Conservation (phyloP, 2,888 invertebrate genomes). For the Norana najaformis region DNA sequence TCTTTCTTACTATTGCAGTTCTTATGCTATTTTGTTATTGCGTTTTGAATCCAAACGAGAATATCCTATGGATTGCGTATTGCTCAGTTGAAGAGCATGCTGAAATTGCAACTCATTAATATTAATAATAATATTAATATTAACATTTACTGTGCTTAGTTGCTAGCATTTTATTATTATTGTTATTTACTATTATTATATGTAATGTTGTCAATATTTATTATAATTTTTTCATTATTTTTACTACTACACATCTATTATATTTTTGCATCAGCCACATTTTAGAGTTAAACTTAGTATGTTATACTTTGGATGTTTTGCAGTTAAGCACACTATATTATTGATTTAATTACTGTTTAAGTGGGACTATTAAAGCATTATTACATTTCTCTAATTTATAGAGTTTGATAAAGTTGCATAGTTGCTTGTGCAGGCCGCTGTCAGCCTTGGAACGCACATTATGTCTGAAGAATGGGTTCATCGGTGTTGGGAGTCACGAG, state of each 20-base stretch:
- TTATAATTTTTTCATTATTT: too few relatives aligned
- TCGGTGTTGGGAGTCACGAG: slow-evolving; percentile 78
- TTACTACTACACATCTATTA: too few relatives aligned
- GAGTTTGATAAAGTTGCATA: neutral
- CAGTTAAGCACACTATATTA: neutral
- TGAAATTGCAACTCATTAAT: neutral
- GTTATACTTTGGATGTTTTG: neutral
- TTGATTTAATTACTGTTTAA: neutral
- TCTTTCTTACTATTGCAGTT: neutral
- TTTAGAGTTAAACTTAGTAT: neutral
- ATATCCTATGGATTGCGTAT: neutral
- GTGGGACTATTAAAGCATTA: neutral
- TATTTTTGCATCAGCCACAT: too few relatives aligned
- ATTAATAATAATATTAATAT: too few relatives aligned
- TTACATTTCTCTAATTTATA: neutral
- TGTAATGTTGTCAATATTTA: too few relatives aligned
- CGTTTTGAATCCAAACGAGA: neutral
- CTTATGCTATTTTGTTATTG: neutral
- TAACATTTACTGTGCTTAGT: too few relatives aligned
- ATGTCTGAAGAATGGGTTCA: slow-evolving; percentile 86
- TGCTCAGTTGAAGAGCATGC: neutral
- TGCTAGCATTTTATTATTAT: too few relatives aligned
- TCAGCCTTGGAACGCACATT: slow-evolving; percentile 84
- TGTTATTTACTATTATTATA: too few relatives aligned
- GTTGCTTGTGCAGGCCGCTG: slow-evolving; percentile 51